A percentile compares a stretch with the other conserved stretches of the same genome.
Evolutionary conservation across 1,140 invertebrate genomes (phyloP).

Genomic region (Armadillidium nasatum): DNA sequence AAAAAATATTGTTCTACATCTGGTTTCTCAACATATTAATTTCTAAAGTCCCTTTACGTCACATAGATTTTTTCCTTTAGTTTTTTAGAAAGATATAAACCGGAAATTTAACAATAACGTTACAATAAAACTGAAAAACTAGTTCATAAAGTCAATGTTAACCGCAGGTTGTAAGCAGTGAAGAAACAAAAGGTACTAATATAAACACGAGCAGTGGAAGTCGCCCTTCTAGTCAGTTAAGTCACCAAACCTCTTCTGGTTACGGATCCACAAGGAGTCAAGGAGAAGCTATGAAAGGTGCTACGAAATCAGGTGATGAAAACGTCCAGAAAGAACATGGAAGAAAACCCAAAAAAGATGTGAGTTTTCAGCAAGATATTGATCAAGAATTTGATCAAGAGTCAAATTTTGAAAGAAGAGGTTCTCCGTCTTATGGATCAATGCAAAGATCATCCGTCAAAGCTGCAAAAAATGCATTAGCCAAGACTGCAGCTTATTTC

Average conservation of each 20-base stretch:
- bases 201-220: slow-evolving; percentile 35
- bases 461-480: slow-evolving; percentile 29
- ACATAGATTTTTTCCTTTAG: no score
- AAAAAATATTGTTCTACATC: no score
- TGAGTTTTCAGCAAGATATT: slow-evolving; percentile 29
- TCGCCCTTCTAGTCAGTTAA: slow-evolving; percentile 53
- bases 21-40: no score
- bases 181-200: background rate
- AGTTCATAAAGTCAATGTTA: background rate
- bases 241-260: slow-evolving; percentile 56
- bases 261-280: slow-evolving; percentile 60
- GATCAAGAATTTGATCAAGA: background rate
- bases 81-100: no score
- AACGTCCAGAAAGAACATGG: background rate
- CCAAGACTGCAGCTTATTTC: slow-evolving; percentile 37
- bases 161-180: background rate
- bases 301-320: background rate
- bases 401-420: slow-evolving; percentile 25
- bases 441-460: slow-evolving; percentile 32
- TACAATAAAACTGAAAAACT: no score
- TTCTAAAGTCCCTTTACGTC: no score
- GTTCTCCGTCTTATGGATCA: slow-evolving; percentile 37
- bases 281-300: slow-evolving; percentile 44
- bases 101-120: no score
- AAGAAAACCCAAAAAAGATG: slow-evolving; percentile 30